Percentiles rank a stretch among this genome's conserved stretches.
Conservation (phyloP, 2,888 invertebrate genomes). For the Cotesia congregata region DNA sequence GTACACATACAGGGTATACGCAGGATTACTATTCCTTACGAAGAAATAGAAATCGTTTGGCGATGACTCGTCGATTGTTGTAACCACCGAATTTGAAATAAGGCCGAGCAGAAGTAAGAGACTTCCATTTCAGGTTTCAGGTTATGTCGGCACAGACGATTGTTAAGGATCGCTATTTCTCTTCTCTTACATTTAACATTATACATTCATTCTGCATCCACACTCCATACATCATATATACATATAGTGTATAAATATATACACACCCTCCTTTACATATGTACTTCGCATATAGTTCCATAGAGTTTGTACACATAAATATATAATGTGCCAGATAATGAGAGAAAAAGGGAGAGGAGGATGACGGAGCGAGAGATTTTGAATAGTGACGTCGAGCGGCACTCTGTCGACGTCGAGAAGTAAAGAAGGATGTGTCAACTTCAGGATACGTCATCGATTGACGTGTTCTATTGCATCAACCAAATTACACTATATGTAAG, state of each 20-base stretch:
- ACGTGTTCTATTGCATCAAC: neutral
- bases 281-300: no score
- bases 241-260: neutral
- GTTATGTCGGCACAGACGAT: slow-evolving; percentile 1
- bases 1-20: neutral
- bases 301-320: neutral
- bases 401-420: slow-evolving; percentile 6
- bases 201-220: neutral
- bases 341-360: neutral
- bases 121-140: neutral
- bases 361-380: neutral
- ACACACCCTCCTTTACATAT: neutral
- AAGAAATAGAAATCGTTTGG: slow-evolving; percentile 18
- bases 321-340: neutral
- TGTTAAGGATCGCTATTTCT: slow-evolving; percentile 15
- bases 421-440: slow-evolving; percentile 17
- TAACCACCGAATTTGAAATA: slow-evolving; percentile 22
- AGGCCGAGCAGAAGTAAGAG: slow-evolving; percentile 10
- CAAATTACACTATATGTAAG: slow-evolving; percentile 6
- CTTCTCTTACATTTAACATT: neutral
- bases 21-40: neutral
- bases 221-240: neutral
- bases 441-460: neutral
- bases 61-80: slow-evolving; percentile 26
- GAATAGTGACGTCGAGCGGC: slow-evolving; percentile 7